Evolutionary conservation across 53 echinoderm and acorn worm genomes (phyloP).

Genomic region (Arbacia lixula): DNA sequence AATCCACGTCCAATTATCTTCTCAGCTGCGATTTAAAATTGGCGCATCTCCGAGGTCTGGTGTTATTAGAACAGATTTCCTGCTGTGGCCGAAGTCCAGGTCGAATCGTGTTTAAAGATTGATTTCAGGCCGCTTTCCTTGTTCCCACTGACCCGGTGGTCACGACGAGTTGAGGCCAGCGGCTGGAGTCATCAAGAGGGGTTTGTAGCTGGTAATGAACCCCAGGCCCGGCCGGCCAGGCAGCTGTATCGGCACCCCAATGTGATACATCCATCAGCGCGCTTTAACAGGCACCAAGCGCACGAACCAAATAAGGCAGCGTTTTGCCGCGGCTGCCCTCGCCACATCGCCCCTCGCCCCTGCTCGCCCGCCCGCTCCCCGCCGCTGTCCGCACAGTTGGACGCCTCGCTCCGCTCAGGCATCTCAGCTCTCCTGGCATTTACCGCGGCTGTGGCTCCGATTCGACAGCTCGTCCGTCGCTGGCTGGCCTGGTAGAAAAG

Average conservation of each 20-base stretch:
- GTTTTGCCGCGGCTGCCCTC: conserved; percentile 51
- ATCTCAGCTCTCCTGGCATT: conserved; percentile 44
- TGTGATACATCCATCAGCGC: conserved; percentile 12
- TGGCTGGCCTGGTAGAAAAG: conserved; percentile 35
- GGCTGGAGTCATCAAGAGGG: conserved; percentile 5
- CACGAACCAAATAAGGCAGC: conserved; percentile 59
- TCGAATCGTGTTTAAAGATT: conserved; percentile 1
- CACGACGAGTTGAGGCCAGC: not conserved
- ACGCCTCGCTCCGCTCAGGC: conserved; percentile 34
- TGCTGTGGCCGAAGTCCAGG: too few relatives aligned
- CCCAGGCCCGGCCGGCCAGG: not conserved
- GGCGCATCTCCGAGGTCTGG: too few relatives aligned
- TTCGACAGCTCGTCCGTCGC: too few relatives aligned
- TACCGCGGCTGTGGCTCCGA: conserved; percentile 33
- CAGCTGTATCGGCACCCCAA: conserved; percentile 7
- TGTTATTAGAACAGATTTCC: too few relatives aligned
- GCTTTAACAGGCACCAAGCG: conserved; percentile 48
- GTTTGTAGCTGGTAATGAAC: conserved; percentile 49
- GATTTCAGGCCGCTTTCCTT: too few relatives aligned
- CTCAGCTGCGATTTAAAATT: too few relatives aligned
- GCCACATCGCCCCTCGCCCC: conserved; percentile 43
- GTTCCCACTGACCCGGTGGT: conserved; percentile 8
- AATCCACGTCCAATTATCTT: too few relatives aligned
- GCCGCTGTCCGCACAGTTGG: conserved; percentile 24
- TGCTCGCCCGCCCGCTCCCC: conserved; percentile 24